Evolutionary conservation across 2,113 vertebrate species (phyloP), one percentile per base, ranked within the genome.

Genomic region (Bubo scandiacus): DNA sequence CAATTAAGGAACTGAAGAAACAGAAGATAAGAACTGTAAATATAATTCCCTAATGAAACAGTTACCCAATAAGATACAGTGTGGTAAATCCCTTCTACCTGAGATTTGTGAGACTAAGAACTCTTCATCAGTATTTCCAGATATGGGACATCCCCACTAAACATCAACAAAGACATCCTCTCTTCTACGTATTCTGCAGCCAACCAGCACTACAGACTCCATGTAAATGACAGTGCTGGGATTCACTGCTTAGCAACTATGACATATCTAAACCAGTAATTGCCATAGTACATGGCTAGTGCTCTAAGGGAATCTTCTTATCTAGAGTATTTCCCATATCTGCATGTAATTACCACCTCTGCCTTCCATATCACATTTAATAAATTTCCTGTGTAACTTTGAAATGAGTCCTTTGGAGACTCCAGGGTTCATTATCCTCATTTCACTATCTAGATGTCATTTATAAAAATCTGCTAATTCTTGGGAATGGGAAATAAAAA

Each of bases 331-430:
- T 92, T 70, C 86, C 45, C 57, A 3, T 65, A 88, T 52, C 86
- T 92, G 72, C 45, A 84, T 49, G 54, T 77, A 89, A 95, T 91
- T 94, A 94, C 67, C 45, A 94, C 67, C 45, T 81, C 81, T 89
- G 75, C 51, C 67, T 83, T 83, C 62, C 72, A 40, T 30, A 86
- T 49, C 77, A 36, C 34, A 34, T 68, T 68, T 77, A 61, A 73
- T 86, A 86, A 21, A 58, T 49, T 23, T 16, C 49, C 45, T 54
- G 5, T 32, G 4, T 34, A 78, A 86, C 59, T 86, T 65, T 1
- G 0, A 83, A 96, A 86, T n/a, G 5, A 36, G 42, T 49, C 55
- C 55, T 94, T 62, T 26, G 38, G 87, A 89, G 68, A 62, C 21
- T 49, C 29, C 49, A 54, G 63, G 18, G 7, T 40, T 91, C 1